These are phyloP conservation scores for Oncorhynchus tshawytscha DNA, from an alignment of 2,113 vertebrate genomes.

Conservation along the genomic window DNA sequence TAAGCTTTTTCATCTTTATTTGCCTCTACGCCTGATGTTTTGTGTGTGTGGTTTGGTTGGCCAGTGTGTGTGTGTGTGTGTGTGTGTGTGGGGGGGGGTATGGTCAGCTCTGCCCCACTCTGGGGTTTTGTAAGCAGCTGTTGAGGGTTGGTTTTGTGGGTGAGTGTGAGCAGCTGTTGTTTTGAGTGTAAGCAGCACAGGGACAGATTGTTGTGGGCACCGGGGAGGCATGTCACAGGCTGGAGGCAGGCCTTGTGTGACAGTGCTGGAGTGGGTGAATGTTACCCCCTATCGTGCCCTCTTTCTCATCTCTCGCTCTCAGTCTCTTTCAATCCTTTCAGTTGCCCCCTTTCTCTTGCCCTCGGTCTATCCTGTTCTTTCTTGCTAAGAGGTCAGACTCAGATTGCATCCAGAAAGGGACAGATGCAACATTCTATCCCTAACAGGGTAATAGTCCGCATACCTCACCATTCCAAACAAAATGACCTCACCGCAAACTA, in stretches of 20 bases:
- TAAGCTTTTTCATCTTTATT: no score
- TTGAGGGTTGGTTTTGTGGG: no score
- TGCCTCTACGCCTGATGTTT: no score
- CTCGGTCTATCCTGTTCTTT: no score
- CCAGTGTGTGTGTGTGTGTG: neutral
- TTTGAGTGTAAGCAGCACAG: conserved; percentile 50
- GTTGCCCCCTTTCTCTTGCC: no score
- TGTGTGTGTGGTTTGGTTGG: no score
- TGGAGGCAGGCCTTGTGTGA: conserved; percentile 5
- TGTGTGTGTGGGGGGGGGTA: neutral
- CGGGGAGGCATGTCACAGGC: conserved; percentile 28
- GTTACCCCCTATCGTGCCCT: neutral
- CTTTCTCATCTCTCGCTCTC: neutral
- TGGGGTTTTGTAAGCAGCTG: conserved; percentile 47
- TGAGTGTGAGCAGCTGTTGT: conserved; percentile 9
- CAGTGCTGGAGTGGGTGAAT: neutral
- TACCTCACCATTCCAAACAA: conserved; percentile 52
- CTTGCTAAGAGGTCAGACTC: neutral
- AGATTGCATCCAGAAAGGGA: conserved; percentile 10
- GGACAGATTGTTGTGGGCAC: conserved; percentile 54
- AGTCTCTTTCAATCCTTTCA: no score
- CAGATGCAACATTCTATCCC: conserved; percentile 39
- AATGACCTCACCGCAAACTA: conserved; percentile 3
- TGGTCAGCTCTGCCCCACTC: conserved; percentile 37
- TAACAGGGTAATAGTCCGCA: conserved; percentile 33